Evolutionary conservation across 2,888 invertebrate genomes (phyloP).

Genomic region (Ormyrus pomaceus): DNA sequence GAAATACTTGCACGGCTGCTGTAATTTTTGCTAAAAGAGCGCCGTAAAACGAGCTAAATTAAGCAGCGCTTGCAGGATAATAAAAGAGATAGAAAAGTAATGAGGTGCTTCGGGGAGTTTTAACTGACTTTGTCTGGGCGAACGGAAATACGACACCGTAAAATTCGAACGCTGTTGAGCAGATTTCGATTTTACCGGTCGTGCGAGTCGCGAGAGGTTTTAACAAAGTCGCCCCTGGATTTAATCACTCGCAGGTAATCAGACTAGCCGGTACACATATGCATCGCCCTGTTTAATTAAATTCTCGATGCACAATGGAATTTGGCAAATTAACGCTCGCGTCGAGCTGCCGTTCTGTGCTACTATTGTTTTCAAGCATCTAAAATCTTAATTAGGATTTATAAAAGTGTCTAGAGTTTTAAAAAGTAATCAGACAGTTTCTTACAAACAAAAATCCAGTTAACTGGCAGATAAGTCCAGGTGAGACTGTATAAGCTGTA

Average conservation of each 20-base stretch:
- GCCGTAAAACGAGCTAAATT: neutral
- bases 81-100: neutral
- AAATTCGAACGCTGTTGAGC: slow-evolving; percentile 1
- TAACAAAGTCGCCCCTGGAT: too few relatives aligned
- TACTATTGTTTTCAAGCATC: too few relatives aligned
- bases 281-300: slow-evolving; percentile 8
- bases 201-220: neutral
- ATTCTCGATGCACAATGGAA: neutral
- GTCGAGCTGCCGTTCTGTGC: too few relatives aligned
- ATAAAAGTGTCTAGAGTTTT: too few relatives aligned
- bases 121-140: neutral
- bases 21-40: too few relatives aligned
- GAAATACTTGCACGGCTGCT: too few relatives aligned
- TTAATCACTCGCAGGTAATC: too few relatives aligned
- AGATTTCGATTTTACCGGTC: neutral
- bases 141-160: neutral
- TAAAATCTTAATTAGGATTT: too few relatives aligned
- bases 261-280: neutral
- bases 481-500: too few relatives aligned
- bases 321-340: neutral
- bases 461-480: too few relatives aligned
- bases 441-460: too few relatives aligned
- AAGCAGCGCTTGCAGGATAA: neutral
- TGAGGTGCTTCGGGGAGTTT: neutral
- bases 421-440: too few relatives aligned